Conservation (phyloP, 2,888 invertebrate species). For the Drosophila longiperda region DNA sequence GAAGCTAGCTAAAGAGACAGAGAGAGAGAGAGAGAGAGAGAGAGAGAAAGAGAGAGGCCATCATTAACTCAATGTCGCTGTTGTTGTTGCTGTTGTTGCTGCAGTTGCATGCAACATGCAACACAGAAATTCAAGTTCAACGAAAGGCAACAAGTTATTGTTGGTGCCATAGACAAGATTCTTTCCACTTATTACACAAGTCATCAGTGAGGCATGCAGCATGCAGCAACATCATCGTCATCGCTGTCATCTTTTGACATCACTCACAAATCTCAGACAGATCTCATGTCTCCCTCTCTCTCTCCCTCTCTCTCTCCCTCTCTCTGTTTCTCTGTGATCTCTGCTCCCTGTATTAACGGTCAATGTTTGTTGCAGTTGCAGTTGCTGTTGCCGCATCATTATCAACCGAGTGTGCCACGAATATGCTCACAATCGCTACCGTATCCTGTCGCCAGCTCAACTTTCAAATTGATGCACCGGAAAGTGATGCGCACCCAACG, state of each 20-base stretch:
- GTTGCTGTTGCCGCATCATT: constrained; percentile 70
- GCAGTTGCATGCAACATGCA: constrained; percentile 63
- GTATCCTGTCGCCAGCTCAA: constrained; percentile 59
- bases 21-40: constrained; percentile 27
- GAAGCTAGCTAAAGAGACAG: constrained; percentile 36
- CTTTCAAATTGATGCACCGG: constrained; percentile 52
- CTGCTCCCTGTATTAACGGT: constrained; percentile 58
- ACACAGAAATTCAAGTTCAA: constrained; percentile 74
- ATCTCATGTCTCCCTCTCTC: background rate
- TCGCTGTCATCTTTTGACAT: constrained; percentile 62
- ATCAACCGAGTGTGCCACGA: constrained; percentile 58
- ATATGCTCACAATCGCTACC: constrained; percentile 47
- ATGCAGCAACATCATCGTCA: constrained; percentile 62
- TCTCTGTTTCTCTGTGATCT: constrained; percentile 4
- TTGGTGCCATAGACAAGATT: constrained; percentile 70
- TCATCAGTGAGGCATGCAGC: constrained; percentile 55
- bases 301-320: background rate
- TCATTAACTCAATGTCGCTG: constrained; percentile 67
- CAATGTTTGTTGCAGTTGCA: constrained; percentile 14
- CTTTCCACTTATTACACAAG: constrained; percentile 81
- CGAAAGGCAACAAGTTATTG: constrained; percentile 75
- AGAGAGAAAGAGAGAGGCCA: constrained; percentile 53
- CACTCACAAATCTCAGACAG: constrained; percentile 23
- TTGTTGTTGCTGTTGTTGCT: constrained; percentile 15
- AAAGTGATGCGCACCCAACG: constrained; percentile 41